Evolutionary conservation across 2,113 vertebrate genomes (phyloP), one percentile per base, ranked within the genome.

Genomic region (Eleginops maclovinus): DNA sequence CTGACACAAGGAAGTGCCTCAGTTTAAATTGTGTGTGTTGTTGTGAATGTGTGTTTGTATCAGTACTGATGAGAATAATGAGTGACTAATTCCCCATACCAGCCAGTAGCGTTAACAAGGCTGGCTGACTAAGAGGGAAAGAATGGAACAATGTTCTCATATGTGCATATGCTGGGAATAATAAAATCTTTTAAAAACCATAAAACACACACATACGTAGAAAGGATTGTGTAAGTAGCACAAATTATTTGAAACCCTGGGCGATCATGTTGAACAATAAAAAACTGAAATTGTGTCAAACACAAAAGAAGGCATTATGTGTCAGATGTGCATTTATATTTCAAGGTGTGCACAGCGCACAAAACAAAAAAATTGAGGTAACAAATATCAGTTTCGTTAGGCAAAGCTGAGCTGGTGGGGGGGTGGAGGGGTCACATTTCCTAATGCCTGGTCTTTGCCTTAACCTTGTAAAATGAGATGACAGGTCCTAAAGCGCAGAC

Each of bases 381-480:
- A 76, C 51, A 85, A 88, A 92, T 89, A 89, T 90, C 87, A 72
- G 80, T 88, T 89, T 84, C 78, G 22, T 88, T 75, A 79, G 68
- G 68, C 53, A 67, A 67, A 77, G 69, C 68, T 75, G 81, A 84
- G 72, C 63, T 75, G 77, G 73, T 69, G 75, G 44, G 62, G 50
- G 13, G 53, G 79, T 7, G 58, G 47, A 11, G 74, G 76, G 90
- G 77, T 92, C 85, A 72, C 59, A 89, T 91, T 92, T 89, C 87
- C 88, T 88, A 91, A 87, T 87, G 84, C 87, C 73, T 91, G 86
- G 86, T 91, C 84, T 93, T 92, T 88, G 83, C 89, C 87, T 84
- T 91, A 91, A 90, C 87, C 90, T 92, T 92, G 85, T 92, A 93
- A 91, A 88, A 87, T 85, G 87, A 94, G 87, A 93, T 89, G 90